These are phyloP conservation scores for Corythornis vintsioides DNA, from an alignment of 2,113 vertebrate species.

Conservation along the genomic window DNA sequence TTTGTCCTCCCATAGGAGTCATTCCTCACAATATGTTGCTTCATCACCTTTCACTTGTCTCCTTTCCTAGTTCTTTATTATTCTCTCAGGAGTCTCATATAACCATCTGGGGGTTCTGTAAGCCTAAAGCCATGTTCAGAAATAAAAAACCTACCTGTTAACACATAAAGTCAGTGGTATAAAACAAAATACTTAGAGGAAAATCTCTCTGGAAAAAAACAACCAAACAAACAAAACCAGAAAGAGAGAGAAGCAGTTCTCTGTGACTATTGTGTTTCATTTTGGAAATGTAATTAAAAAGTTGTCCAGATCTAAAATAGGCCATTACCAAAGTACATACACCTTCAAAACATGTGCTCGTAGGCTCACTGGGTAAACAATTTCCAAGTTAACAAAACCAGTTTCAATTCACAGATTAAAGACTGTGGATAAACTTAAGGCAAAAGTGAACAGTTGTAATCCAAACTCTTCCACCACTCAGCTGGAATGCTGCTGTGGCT, in stretches of 20 bases:
- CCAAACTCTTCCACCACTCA: not conserved
- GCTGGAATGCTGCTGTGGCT: not conserved
- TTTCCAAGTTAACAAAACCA: not conserved
- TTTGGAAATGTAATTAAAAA: not conserved
- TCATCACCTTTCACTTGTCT: not conserved
- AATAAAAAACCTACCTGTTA: not conserved
- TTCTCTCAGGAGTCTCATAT: not conserved
- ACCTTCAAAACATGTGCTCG: not conserved
- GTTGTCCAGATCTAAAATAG: not conserved
- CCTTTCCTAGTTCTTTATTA: not conserved
- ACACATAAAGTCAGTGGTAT: not conserved
- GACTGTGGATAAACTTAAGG: not conserved
- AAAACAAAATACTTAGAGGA: not conserved
- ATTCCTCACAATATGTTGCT: not conserved
- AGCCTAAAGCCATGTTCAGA: not conserved
- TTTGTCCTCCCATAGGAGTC: not conserved
- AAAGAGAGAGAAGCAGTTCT: not conserved
- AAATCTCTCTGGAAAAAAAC: not conserved
- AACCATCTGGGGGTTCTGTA: not conserved
- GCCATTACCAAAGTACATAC: not conserved
- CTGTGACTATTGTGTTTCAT: not conserved
- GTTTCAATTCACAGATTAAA: not conserved
- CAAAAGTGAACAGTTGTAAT: not conserved
- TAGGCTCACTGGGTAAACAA: not conserved
- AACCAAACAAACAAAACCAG: not conserved